Conservation (phyloP, 2,888 invertebrate species). For the Coenonympha glycerion region DNA sequence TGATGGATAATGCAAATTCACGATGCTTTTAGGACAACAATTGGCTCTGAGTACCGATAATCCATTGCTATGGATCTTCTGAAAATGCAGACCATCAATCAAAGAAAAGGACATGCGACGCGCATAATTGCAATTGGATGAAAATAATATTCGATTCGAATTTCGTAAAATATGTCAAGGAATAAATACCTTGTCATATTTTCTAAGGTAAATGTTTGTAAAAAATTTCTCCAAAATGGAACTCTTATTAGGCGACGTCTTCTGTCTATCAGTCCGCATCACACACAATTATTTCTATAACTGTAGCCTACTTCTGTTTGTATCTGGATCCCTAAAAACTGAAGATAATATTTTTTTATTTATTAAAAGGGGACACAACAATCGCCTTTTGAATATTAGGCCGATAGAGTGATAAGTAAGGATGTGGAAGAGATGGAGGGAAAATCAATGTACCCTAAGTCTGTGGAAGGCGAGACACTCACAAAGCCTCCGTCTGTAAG, state of each 20-base stretch:
- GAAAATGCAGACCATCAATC: conserved; percentile 19
- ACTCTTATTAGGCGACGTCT: too few species aligned
- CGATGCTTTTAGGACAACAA: conserved; percentile 2
- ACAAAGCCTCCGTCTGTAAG: conserved; percentile 14
- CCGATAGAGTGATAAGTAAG: too few species aligned
- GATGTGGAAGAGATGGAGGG: background rate
- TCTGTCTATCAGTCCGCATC: too few species aligned
- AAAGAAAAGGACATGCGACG: conserved; percentile 15
- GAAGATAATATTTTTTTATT: too few species aligned
- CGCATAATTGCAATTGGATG: conserved; percentile 31
- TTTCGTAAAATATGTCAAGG: conserved; percentile 30
- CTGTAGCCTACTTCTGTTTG: too few species aligned
- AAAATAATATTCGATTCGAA: conserved; percentile 32
- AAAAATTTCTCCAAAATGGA: too few species aligned
- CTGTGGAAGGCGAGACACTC: background rate
- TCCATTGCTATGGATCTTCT: conserved; percentile 11
- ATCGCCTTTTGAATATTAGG: too few species aligned
- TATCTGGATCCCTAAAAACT: too few species aligned
- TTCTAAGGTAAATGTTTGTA: too few species aligned
- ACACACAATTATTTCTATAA: too few species aligned
- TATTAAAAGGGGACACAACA: too few species aligned
- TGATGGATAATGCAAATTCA: background rate
- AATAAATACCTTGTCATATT: too few species aligned
- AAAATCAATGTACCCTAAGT: conserved; percentile 11
- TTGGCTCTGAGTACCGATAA: background rate